Evolutionary conservation across 2,888 invertebrate species (phyloP).

Genomic region (Eubasilissa splendida): DNA sequence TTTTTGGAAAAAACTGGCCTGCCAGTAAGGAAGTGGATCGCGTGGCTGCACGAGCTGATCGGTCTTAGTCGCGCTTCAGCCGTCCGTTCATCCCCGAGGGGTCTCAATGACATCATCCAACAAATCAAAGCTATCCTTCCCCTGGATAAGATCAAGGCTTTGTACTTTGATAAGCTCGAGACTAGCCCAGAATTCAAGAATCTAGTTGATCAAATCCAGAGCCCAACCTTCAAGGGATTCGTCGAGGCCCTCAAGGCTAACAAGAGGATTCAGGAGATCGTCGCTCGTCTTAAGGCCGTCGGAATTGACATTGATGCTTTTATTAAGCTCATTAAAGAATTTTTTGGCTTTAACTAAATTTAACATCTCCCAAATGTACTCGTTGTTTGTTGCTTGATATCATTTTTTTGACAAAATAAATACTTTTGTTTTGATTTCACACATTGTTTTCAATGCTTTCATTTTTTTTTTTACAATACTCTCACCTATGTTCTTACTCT

Average conservation of each 20-base stretch:
- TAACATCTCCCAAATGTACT: no score
- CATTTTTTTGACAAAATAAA: no score
- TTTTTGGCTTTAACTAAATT: slow-evolving; percentile 3
- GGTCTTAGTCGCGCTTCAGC: slow-evolving; percentile 15
- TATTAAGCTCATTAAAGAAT: neutral
- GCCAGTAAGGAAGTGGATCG: slow-evolving; percentile 30
- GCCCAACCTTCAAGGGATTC: slow-evolving; percentile 26
- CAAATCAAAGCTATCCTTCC: slow-evolving; percentile 46
- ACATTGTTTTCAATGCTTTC: no score
- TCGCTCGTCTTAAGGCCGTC: slow-evolving; percentile 13
- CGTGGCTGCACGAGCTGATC: slow-evolving; percentile 31
- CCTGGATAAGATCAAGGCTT: slow-evolving; percentile 28
- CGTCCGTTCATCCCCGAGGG: neutral
- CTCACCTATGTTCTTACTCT: neutral
- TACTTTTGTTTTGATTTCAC: no score
- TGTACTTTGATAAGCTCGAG: slow-evolving; percentile 29
- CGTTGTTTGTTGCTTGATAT: no score
- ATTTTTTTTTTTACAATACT: neutral
- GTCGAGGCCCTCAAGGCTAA: slow-evolving; percentile 19
- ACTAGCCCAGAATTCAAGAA: slow-evolving; percentile 36
- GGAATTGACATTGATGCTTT: slow-evolving; percentile 32
- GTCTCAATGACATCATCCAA: slow-evolving; percentile 26
- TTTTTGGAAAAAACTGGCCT: slow-evolving; percentile 34
- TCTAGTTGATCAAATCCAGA: slow-evolving; percentile 13
- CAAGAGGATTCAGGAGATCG: slow-evolving; percentile 19